Percentiles rank a stretch among this genome's conserved stretches.
Conservation (phyloP, 2,113 vertebrate species). For the Notothenia rossii region DNA sequence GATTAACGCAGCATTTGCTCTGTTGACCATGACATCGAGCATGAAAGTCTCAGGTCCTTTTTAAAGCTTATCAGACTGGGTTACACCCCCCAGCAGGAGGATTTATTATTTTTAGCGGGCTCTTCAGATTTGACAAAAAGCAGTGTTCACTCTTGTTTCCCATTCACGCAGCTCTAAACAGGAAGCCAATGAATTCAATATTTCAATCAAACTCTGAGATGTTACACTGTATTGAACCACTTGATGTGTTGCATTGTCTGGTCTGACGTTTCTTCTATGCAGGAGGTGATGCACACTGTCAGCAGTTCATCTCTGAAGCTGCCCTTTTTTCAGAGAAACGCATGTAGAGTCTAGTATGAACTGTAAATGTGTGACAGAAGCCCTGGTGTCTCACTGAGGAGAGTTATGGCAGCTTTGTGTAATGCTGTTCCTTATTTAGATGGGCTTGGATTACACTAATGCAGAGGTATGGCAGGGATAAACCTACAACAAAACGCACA, state of each 20-base stretch:
- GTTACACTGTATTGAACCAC: neutral
- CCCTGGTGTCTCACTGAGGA: constrained; percentile 16
- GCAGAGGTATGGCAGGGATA: neutral
- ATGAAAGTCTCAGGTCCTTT: constrained; percentile 26
- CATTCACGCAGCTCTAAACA: neutral
- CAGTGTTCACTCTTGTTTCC: neutral
- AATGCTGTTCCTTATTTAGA: constrained; percentile 35
- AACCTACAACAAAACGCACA: neutral
- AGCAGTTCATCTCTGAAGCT: constrained; percentile 17
- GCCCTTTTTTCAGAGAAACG: neutral
- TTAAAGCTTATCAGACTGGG: constrained; percentile 26
- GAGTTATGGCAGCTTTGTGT: constrained; percentile 46
- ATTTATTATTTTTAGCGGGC: constrained; percentile 31
- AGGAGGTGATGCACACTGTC: constrained; percentile 5
- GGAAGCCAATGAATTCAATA: neutral
- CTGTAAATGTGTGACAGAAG: constrained; percentile 26
- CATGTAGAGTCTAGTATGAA: neutral
- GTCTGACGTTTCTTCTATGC: neutral
- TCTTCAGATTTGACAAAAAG: constrained; percentile 9
- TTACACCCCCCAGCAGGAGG: neutral
- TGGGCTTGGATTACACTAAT: constrained; percentile 13
- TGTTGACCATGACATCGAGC: neutral
- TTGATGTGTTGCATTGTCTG: neutral
- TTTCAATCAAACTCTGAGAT: neutral
- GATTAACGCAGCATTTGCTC: constrained; percentile 39